Conservation (phyloP, 35 echinoderm and acorn worm species). For the Ophiothrix spiculata region DNA sequence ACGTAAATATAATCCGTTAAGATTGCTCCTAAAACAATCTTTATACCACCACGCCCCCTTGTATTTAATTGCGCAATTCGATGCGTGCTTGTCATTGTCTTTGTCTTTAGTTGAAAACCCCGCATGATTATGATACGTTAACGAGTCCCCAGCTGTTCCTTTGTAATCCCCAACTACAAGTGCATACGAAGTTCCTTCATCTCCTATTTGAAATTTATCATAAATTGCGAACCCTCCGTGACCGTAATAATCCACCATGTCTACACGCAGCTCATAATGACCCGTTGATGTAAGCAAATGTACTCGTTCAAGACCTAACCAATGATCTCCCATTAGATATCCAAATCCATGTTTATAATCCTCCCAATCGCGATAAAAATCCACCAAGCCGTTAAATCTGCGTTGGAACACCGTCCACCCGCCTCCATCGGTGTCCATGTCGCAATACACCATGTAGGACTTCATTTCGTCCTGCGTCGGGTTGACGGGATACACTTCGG, state of each 20-base stretch:
- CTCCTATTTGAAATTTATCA: constrained; percentile 38
- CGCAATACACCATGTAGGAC: not conserved
- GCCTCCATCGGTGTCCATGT: not conserved
- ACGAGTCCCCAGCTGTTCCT: constrained; percentile 24
- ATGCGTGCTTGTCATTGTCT: constrained; percentile 32
- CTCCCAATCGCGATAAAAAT: constrained; percentile 53
- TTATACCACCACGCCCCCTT: constrained; percentile 50
- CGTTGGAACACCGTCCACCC: constrained; percentile 51
- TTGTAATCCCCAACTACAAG: constrained; percentile 48
- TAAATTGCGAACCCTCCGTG: constrained; percentile 31
- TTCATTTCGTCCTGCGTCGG: not conserved
- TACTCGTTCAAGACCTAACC: constrained; percentile 66
- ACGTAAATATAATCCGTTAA: constrained; percentile 36
- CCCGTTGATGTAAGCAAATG: constrained; percentile 22
- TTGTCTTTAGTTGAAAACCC: constrained; percentile 33
- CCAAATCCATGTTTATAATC: constrained; percentile 75
- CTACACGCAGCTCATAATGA: constrained; percentile 46
- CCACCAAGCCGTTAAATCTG: constrained; percentile 5
- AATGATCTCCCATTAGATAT: constrained; percentile 22
- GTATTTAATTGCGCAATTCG: constrained; percentile 25
- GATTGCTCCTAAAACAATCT: constrained; percentile 10
- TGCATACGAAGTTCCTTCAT: constrained; percentile 43
- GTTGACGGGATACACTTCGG: not conserved
- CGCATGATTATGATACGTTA: constrained; percentile 13
- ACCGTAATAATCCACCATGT: constrained; percentile 48